Percentiles rank a stretch among this genome's conserved stretches.
Conservation (phyloP, 2,888 invertebrate genomes). For the Orthosia cruda region DNA sequence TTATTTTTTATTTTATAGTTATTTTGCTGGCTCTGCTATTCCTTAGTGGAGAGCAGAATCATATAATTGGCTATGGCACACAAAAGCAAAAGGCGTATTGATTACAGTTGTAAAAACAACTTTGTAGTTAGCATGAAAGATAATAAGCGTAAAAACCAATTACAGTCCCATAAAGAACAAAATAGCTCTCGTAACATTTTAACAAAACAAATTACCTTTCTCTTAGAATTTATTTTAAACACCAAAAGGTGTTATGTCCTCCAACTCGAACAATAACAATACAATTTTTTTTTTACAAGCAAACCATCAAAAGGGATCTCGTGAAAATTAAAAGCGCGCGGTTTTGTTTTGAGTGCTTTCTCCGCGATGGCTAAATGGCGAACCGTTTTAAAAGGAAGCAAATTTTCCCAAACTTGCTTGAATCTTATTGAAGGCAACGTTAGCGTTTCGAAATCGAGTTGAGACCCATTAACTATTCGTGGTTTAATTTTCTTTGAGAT, state of each 20-base stretch:
- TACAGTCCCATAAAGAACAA: conserved; percentile 31
- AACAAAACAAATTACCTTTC: conserved; percentile 49
- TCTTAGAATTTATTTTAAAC: conserved; percentile 48
- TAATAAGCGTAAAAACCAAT: conserved; percentile 25
- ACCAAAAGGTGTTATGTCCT: conserved; percentile 63
- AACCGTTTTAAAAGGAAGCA: conserved; percentile 81
- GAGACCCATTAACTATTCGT: no score
- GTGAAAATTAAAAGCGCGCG: conserved; percentile 70
- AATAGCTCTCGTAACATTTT: conserved; percentile 28
- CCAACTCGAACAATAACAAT: conserved; percentile 74
- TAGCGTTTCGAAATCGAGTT: no score
- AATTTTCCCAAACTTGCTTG: conserved; percentile 85
- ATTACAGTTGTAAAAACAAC: neutral
- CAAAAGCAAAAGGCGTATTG: neutral
- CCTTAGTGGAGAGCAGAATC: neutral
- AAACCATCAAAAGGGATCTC: conserved; percentile 68
- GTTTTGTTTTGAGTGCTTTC: conserved; percentile 74
- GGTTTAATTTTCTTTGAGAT: no score
- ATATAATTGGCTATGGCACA: neutral
- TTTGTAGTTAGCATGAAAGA: neutral
- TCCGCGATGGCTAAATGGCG: conserved; percentile 76
- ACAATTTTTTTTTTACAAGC: conserved; percentile 73
- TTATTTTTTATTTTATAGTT: conserved; percentile 23
- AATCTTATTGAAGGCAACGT: conserved; percentile 88
- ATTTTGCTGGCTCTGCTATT: neutral